Percentiles rank a stretch among this genome's conserved stretches.
Evolutionary conservation across 2,888 invertebrate species (phyloP).

Genomic region (Thecocarcelia acutangulata): DNA sequence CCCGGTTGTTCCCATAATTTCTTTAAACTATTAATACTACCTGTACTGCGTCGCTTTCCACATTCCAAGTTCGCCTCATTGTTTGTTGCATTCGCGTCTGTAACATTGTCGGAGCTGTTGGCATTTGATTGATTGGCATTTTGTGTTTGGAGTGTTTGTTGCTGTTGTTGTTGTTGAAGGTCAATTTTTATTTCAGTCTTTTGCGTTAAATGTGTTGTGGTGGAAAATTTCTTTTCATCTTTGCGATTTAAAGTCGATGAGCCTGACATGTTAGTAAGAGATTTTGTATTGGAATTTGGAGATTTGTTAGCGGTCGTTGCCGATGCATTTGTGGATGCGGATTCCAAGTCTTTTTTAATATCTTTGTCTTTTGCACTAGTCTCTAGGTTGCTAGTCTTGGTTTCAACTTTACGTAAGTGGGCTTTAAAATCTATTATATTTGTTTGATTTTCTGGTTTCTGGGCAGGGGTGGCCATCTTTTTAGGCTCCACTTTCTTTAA

Average conservation of each 20-base stretch:
- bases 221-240: conserved; percentile 71
- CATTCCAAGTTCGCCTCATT: conserved; percentile 82
- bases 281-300: conserved; percentile 67
- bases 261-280: conserved; percentile 50
- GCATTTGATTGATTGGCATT: conserved; percentile 67
- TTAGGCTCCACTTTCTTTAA: conserved; percentile 89
- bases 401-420: conserved; percentile 90
- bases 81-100: conserved; percentile 52
- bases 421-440: conserved; percentile 92
- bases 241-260: conserved; percentile 68
- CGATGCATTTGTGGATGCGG: conserved; percentile 31
- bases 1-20: conserved; percentile 95
- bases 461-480: conserved; percentile 82
- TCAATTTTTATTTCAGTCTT: conserved; percentile 82
- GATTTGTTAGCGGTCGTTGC: conserved; percentile 64
- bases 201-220: conserved; percentile 74
- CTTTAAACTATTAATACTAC: conserved; percentile 95
- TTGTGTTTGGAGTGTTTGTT: conserved; percentile 71
- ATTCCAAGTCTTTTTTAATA: conserved; percentile 71
- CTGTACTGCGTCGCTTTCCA: conserved; percentile 94
- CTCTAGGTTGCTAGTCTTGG: conserved; percentile 72
- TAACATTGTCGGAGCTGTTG: conserved; percentile 59
- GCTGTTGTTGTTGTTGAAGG: conserved; percentile 75
- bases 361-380: conserved; percentile 73
- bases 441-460: conserved; percentile 83